These are phyloP conservation scores for Rhinophrynus dorsalis DNA, from an alignment of 2,797 vertebrate genomes.

Conservation along the genomic window DNA sequence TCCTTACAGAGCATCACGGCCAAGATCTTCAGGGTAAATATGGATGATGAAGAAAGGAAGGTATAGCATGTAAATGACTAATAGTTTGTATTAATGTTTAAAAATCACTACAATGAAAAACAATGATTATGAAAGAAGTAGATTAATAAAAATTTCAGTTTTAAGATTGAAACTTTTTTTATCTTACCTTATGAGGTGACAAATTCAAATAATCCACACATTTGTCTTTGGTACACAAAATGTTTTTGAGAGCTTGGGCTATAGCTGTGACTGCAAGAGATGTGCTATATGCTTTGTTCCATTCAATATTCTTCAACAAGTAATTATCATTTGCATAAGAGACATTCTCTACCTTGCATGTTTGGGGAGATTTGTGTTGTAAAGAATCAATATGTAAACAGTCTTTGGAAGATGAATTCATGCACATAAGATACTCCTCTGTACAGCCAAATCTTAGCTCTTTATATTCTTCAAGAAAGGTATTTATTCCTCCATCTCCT, in stretches of 20 bases:
- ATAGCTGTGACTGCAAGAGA: slow-evolving; percentile 58
- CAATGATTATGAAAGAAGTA: too few relatives aligned
- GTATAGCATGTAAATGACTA: too few relatives aligned
- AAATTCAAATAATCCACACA: slow-evolving; percentile 6
- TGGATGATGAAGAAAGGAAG: too few relatives aligned
- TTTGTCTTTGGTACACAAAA: slow-evolving; percentile 28
- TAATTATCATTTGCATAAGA: slow-evolving; percentile 59
- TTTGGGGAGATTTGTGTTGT: slow-evolving; percentile 17
- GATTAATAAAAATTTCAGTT: too few relatives aligned
- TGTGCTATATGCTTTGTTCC: slow-evolving; percentile 39
- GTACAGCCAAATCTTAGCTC: slow-evolving; percentile 10
- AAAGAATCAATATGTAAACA: not conserved
- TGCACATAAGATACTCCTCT: slow-evolving; percentile 8
- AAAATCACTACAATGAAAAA: too few relatives aligned
- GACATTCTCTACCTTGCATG: slow-evolving; percentile 50
- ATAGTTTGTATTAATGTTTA: too few relatives aligned
- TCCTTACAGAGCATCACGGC: too few relatives aligned
- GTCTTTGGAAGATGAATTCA: slow-evolving; percentile 7
- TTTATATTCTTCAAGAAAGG: slow-evolving; percentile 17
- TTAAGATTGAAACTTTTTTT: too few relatives aligned
- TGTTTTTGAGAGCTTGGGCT: slow-evolving; percentile 47
- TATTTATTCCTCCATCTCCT: not conserved
- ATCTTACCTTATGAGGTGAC: slow-evolving; percentile 15
- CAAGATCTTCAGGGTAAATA: too few relatives aligned
- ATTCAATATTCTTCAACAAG: slow-evolving; percentile 48